Base-by-base conservation (phyloP, 2,797 vertebrate species). In the Scolopax rusticola region DNA sequence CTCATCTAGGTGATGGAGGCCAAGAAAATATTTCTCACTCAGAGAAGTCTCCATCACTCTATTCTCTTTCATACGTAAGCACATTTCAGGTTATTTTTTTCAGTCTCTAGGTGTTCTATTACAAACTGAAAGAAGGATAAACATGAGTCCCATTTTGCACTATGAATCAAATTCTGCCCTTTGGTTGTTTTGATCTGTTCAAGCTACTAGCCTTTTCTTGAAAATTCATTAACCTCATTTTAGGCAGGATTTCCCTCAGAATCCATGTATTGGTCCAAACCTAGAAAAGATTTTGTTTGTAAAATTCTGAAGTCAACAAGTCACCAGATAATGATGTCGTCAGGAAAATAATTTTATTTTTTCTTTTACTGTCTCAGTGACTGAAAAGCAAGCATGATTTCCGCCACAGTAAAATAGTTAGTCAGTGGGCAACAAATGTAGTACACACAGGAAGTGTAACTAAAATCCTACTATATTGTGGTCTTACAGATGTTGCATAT, bases 271-370 rank as follows among this genome's bases (percentile, higher is more conserved):
- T 86, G 30, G 15, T 60, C n/a, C 48, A 76, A 82, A 61, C 5
- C 7, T 57, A n/a, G 56, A 77, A 84, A 57, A 50, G 10, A 50
- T 40, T 14, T 32, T 3, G 30, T n/a, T 60, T 77, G n/a, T 15
- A 84, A 77, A 84, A 84, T 78, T 90, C 33, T 84, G 32, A 95
- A 74, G 20, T 27, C 69, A 83, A 25, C 19, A 95, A 74, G 20
- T 27, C 69, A 83, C 28, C 19, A 50, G 16, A 41, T 38, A 75
- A 63, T 33, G 8, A n/a, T 23, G 27, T 27, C 2, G 1, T 51
- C 56, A 79, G 57, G 50, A 87, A 89, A 74, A 78, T 30, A 4
- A 50, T 36, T 67, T 70, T 48, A 61, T 17, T 77, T 63, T 13
- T 57, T 59, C 59, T 77, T 43, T 61, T 50, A n/a, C 36, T 59